Evolutionary conservation across 2,113 vertebrate genomes (phyloP).

Genomic region (Indicator indicator): DNA sequence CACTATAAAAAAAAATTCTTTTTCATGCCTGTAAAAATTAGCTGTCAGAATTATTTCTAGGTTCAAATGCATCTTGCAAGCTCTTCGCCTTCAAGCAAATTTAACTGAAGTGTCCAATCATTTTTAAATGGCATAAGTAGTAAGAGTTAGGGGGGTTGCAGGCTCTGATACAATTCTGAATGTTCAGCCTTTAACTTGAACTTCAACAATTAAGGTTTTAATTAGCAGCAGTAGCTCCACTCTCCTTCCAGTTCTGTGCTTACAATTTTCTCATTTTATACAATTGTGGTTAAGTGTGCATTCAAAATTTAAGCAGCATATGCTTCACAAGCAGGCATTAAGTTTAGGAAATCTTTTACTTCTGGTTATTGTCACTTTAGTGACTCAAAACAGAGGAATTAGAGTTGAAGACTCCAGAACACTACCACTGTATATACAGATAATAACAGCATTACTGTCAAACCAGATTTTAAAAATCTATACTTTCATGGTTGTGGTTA

Average conservation of each 20-base stretch:
- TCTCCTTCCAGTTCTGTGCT: not conserved
- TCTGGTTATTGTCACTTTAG: not conserved
- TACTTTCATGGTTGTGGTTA: not conserved
- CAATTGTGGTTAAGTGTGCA: not conserved
- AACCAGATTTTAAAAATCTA: not conserved
- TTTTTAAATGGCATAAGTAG: conserved; percentile 18
- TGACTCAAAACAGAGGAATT: not conserved
- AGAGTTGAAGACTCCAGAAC: not conserved
- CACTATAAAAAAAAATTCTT: not conserved
- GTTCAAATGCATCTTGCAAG: not conserved
- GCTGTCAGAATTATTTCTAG: conserved; percentile 28
- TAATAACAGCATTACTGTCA: not conserved
- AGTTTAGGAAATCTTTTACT: not conserved
- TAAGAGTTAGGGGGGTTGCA: not conserved
- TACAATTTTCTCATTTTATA: not conserved
- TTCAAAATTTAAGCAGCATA: not conserved
- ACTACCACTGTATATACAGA: not conserved
- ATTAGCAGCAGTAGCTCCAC: not conserved
- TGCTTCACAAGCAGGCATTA: not conserved
- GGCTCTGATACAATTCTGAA: not conserved
- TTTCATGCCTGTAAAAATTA: conserved; percentile 2
- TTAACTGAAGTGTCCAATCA: conserved; percentile 45
- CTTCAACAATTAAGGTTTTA: not conserved
- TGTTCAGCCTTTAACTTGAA: not conserved
- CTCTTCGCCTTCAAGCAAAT: conserved; percentile 44